Evolutionary conservation across 92 coral and sea anemone genomes (phyloP).

Genomic region (Siderastrea siderea): DNA sequence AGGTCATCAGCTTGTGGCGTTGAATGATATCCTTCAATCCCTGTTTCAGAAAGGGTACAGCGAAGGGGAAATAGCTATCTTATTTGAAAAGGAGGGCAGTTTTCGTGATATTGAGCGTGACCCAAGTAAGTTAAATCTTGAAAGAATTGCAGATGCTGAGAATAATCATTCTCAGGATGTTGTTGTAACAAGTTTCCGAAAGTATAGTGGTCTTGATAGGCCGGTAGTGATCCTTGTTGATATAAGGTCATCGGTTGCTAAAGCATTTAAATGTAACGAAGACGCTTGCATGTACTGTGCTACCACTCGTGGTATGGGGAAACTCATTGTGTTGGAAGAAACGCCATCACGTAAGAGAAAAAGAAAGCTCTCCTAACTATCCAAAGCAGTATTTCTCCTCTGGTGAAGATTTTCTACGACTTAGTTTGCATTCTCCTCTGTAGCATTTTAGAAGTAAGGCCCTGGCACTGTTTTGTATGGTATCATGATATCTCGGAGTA

Average conservation of each 20-base stretch:
- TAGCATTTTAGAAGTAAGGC: no score
- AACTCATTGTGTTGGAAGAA: neutral
- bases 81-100: neutral
- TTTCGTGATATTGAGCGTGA: neutral
- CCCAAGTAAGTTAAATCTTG: neutral
- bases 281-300: slow-evolving; percentile 15
- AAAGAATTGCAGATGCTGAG: neutral
- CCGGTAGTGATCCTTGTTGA: slow-evolving; percentile 13
- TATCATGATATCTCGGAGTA: no score
- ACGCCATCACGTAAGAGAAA: neutral
- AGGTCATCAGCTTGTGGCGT: neutral
- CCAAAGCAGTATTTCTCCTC: neutral
- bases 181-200: slow-evolving; percentile 18
- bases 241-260: neutral
- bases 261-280: no score
- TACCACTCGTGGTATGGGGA: slow-evolving; percentile 30
- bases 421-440: no score
- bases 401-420: no score
- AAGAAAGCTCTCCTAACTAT: neutral
- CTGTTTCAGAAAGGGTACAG: neutral
- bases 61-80: slow-evolving; percentile 1
- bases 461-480: no score
- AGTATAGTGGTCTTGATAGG: slow-evolving; percentile 21
- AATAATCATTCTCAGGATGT: neutral
- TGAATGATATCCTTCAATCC: neutral